phyloP scores from a whole-genome alignment of 2,113 vertebrate species.

The Mormoops blainvillei region DNA sequence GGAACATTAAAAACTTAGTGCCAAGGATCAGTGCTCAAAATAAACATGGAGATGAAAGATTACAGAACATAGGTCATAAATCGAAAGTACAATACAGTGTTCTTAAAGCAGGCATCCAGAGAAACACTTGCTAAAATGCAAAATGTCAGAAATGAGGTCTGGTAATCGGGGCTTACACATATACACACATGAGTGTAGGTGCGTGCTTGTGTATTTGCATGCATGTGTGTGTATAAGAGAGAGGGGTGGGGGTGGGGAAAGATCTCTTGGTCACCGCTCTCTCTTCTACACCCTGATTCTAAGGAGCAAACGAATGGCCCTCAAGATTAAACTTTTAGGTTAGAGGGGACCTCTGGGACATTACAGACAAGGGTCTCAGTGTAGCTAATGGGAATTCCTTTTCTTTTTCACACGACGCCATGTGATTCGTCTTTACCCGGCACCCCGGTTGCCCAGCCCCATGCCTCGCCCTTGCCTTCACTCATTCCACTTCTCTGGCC shows the following conservation, averaged over 20 bases:
- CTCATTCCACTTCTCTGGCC: not conserved
- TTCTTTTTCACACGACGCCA: not conserved
- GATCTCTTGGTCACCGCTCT: not conserved
- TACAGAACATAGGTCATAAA: not conserved
- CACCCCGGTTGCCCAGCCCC: not conserved
- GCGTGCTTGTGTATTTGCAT: not conserved
- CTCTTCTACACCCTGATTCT: not conserved
- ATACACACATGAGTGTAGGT: not conserved
- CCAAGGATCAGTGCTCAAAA: not conserved
- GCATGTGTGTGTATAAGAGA: not conserved
- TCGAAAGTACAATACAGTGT: not conserved
- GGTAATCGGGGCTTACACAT: not conserved
- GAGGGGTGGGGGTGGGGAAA: not conserved
- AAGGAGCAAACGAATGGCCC: conserved; percentile 1
- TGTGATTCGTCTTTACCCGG: not conserved
- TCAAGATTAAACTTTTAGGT: not conserved
- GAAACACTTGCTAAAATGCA: conserved; percentile 14
- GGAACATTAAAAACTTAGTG: not conserved
- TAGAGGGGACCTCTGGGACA: not conserved
- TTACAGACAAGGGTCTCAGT: not conserved
- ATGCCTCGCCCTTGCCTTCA: not conserved
- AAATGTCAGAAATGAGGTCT: not conserved
- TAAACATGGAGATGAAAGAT: not conserved
- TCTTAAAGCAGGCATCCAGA: not conserved
- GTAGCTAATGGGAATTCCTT: not conserved